Evolutionary conservation across 2,113 vertebrate species (phyloP), one percentile per base, ranked within the genome.

Genomic region (Laticauda laticaudata): DNA sequence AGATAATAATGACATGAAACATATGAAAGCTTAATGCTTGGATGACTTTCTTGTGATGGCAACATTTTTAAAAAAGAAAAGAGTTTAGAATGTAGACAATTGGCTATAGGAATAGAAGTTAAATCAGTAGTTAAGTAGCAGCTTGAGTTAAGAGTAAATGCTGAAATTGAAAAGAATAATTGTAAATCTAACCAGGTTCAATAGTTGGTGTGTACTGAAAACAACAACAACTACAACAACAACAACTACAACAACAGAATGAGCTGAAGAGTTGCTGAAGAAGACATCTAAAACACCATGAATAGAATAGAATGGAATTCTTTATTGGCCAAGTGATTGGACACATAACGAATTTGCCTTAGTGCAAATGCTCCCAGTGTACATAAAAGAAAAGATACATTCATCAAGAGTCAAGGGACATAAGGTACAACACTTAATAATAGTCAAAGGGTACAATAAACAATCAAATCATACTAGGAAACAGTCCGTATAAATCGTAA

Each of bases 101-200:
- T 95, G 91, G 92, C 92, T 95, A 86, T 24, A 69, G 81, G 88
- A 48, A 45, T 6, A 92, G 90, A 86, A 96, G 86, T 59, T 94
- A 56, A 87, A 48, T 93, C 92, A 95, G 95, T 61, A 48, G 26
- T 43, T 90, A 96, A 96, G 87, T 56, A 96, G 95, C 61, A 96
- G 94, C 97, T 95, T 90, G 94, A 96, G 90, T 95, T 97, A 94
- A 89, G 87, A 96, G 90, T 96, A 96, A 96, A 96, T 98, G 93
- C 94, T 89, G 93, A 96, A 95, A 96, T 90, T 86, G 94, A 92
- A 94, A 69, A 95, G 89, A 96, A 96, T 94, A 96, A 94, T 96
- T 96, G 97, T 94, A 94, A 95, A 96, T 95, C 61, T 85, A 95
- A 53, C 94, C 88, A 90, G 94, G 39, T 95, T 93, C 94, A 96